Conservation (phyloP, 2,113 vertebrate genomes). For the Indicator indicator region DNA sequence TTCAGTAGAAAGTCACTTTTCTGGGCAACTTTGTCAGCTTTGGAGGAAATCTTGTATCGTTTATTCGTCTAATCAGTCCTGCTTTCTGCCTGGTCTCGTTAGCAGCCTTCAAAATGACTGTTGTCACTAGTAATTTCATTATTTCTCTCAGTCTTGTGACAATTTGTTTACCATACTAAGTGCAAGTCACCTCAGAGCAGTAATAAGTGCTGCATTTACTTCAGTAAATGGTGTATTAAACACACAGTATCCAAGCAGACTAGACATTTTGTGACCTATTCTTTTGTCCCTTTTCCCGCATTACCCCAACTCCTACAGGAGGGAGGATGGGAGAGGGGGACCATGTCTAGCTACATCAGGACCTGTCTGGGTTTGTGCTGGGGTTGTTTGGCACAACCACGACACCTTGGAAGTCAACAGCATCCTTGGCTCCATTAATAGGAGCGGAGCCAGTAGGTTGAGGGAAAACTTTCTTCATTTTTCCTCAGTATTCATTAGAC, state of each 20-base stretch:
- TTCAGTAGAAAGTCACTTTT: not conserved
- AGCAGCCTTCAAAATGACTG: not conserved
- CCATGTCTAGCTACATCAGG: too few species aligned
- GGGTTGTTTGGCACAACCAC: too few species aligned
- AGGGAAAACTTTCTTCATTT: not conserved
- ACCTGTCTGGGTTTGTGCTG: too few species aligned
- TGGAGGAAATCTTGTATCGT: not conserved
- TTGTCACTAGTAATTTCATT: conserved; percentile 7
- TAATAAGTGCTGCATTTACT: not conserved
- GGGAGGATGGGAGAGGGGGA: not conserved
- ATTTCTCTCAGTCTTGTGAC: not conserved
- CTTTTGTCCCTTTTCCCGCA: too few species aligned
- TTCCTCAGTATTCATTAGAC: not conserved
- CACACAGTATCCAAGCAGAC: not conserved
- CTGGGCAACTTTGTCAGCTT: not conserved
- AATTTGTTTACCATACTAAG: not conserved
- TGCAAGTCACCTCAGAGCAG: not conserved
- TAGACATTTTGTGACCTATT: not conserved
- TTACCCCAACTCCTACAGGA: not conserved
- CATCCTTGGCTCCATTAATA: not conserved
- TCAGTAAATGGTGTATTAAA: not conserved
- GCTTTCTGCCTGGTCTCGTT: conserved; percentile 7
- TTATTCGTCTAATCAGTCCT: conserved; percentile 9
- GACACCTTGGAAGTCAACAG: not conserved
- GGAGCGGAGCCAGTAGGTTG: not conserved